Evolutionary conservation across 2,113 vertebrate genomes (phyloP), one percentile per base, ranked within the genome.

Genomic region (Paratilapia polleni): DNA sequence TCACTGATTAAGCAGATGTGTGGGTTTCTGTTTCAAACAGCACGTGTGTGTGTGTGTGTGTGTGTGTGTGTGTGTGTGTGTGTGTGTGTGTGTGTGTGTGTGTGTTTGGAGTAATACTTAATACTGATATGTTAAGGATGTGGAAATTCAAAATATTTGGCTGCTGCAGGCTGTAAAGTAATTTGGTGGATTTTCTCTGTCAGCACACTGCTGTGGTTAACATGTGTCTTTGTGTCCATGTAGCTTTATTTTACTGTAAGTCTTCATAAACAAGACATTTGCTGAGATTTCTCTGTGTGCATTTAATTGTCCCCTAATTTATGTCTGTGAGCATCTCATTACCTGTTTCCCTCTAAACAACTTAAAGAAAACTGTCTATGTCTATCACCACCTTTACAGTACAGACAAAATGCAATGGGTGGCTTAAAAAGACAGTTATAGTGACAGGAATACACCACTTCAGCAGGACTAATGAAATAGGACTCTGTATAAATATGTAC

Each of bases 181-280:
- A 91, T 94, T 80, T 89, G 84, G 74, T 80, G 56, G 79, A 43
- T 63, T 83, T 88, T 91, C 79, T 85, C 60, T 87, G 78, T 87
- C 81, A 87, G 62, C 80, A 79, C 49, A 81, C 75, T 62, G 63
- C 81, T 88, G 86, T 78, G 73, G 87, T 87, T 84, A 78, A 84
- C n/a, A n/a, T 84, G 81, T 59, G 12, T 76, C 58, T 89, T 89
- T 78, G 47, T 73, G 31, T 88, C 26, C 26, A n/a, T 73, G 68
- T 17, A 57, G 43, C 78, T 90, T 93, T 86, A 78, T 60, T 85
- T 74, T 63, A 80, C n/a, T n/a, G n/a, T n/a, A 82, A 87, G 81
- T 83, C 54, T 47, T 83, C 59, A 31, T 38, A 88, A 91, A 86
- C 54, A 70, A 84, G 60, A 87, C 28, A 59, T 82, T 70, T 28